Evolutionary conservation across 2,888 invertebrate genomes (phyloP), one percentile per base, ranked within the genome.

Genomic region (Malacosoma neustria): DNA sequence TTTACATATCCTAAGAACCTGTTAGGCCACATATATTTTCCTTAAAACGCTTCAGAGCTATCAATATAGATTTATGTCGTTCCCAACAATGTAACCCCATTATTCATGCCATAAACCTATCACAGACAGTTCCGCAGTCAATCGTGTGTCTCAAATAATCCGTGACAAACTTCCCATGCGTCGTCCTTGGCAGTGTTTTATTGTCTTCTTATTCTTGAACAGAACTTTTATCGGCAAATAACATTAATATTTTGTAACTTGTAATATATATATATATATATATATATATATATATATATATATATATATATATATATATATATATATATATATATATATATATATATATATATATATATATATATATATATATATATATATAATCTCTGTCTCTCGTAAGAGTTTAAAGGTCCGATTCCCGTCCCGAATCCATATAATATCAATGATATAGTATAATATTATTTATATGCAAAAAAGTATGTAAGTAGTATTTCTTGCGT

Each of bases 161-260:
- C 69, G 66, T 70, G 73, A 75, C 75, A 72, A 77, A 76, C 75
- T 66, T 61, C 47, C 61, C 62, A 61, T 60, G 58, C 62, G 57
- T 54, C 45, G n/a, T 49, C 54, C 55, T 45, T 57, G 72, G 69
- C 72, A 52, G 69, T 74, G 72, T 74, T 75, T 76, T 74, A 75
- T 76, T 54, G 66, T 59, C 51, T 54, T 52, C 57, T 62, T 71
- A 72, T 69, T 70, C 55, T 48, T 32, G 30, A 43, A 34, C 13
- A 29, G 29, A 29, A 29, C 1, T 29, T 29, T 34, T 9, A n/a
- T 12, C 11, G 12, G 1, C 15, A 12, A 4, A 15, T 4, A 9
- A 34, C 15, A 15, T 29, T 11, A 11, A 6, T 7, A 29, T 34
- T 11, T 34, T 11, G 3, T 29, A 6, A 22, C 13, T n/a, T 9